Evolutionary conservation across 2,888 invertebrate species (phyloP), one percentile per base, ranked within the genome.

Genomic region (Arge pagana): DNA sequence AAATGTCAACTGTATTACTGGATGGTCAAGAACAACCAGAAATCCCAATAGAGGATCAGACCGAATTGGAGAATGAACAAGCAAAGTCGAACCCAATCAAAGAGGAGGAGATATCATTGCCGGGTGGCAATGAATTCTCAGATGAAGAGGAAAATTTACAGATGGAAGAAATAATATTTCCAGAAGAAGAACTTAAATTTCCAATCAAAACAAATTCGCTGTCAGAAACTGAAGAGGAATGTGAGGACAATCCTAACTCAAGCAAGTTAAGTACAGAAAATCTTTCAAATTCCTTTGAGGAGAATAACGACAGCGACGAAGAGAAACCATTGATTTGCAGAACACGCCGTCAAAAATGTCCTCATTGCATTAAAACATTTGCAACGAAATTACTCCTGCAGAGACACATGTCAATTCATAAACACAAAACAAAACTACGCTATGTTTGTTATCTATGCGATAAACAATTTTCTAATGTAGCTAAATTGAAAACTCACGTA

Each of bases 381-480:
- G 54, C 58, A 3, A 66, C 66, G 6, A 61, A 62, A 39, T 35
- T 59, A 1, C 62, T 65, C 2, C 53, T 73, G 11, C 63, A 68
- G 10, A 62, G 67, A 50, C 72, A 73, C 53, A 52, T 58, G 19
- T 59, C 57, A 3, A 48, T 66, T 41, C 72, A 70, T 52, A 65
- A 65, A 23, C 59, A 61, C 10, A 64, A 68, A 41, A 63, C 61
- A n/a, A 65, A 66, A 53, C 39, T 62, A 39, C 56, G 67, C 8
- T 71, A 71, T 24, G 64, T 66, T 19, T 74, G 73, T 58, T 63
- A 69, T 39, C 52, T 71, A 50, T 73, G 74, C 35, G 65, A 71
- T 33, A 63, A 68, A 40, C 66, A 70, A 57, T 72, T 69, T 53
- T 50, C 59, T 3, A 64, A 56, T 16, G 55, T 66, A 7, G 54